These are phyloP conservation scores for Deladenus siricidicola DNA, from an alignment of 2,888 invertebrate genomes.

Conservation along the genomic window DNA sequence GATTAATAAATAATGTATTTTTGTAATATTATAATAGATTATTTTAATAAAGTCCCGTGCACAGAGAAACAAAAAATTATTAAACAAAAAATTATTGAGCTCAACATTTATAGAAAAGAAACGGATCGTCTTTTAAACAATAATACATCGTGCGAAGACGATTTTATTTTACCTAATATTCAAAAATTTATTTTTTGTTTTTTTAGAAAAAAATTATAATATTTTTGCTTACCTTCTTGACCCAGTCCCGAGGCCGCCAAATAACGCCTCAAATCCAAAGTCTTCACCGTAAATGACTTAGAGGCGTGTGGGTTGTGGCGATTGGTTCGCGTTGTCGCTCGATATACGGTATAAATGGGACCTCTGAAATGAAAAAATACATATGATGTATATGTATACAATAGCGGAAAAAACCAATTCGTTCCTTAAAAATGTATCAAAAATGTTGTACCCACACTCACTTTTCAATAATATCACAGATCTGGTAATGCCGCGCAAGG, in stretches of 20 bases:
- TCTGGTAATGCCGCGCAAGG: conserved; percentile 36
- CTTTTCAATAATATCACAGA: conserved; percentile 27
- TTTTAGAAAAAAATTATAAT: no score
- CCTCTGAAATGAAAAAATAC: conserved; percentile 14
- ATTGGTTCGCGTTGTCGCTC: conserved; percentile 25
- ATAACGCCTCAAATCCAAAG: conserved; percentile 93
- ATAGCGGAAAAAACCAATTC: not conserved
- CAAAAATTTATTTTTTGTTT: no score
- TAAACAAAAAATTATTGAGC: no score
- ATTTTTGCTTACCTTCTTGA: conserved; percentile 78
- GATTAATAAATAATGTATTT: no score
- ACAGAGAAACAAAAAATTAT: no score
- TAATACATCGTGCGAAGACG: no score
- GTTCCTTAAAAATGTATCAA: not conserved
- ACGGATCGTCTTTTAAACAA: no score
- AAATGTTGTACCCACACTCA: not conserved
- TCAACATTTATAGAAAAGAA: no score
- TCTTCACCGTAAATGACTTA: conserved; percentile 79
- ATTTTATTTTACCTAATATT: no score
- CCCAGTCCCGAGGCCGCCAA: conserved; percentile 91
- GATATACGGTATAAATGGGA: conserved; percentile 35
- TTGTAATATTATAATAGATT: no score
- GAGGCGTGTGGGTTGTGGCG: conserved; percentile 13
- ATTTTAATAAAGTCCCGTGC: no score
- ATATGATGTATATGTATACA: not conserved